Base-by-base conservation (phyloP, 2,113 vertebrate genomes). In the Myiagra hebetior region DNA sequence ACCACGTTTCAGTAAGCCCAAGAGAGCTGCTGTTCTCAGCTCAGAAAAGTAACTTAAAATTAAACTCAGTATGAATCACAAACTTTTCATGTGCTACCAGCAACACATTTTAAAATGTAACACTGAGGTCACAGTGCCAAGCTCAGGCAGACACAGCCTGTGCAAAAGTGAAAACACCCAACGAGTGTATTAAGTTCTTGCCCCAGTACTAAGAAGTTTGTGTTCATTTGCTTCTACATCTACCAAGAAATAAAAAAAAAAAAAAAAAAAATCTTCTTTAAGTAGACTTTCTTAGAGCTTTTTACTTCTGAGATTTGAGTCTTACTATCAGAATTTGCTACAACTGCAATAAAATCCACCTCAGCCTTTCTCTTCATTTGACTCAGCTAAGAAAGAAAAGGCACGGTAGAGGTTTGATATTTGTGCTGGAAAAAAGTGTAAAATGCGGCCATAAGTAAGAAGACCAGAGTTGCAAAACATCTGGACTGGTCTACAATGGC, bases 141-240 rank as follows among this genome's bases (percentile, higher is more conserved):
- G 7, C 15, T 33, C 35, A 23, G 16, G 18, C n/a, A 68, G 27
- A 65, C 11, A 10, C 4, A 4, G 11, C 44, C 33, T 2, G 2
- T 21, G 78, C 64, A 83, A 20, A 83, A 84, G n/a, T n/a, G 72
- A 64, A 63, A 92, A 91, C 9, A 35, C 10, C 28, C 7, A 16
- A 30, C 0, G 3, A 52, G 19, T 0, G 2, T 4, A 22, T 0
- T 0, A 20, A 33, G 31, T 62, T 49, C 72, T 35, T 13, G 50
- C 24, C 30, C 13, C 24, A 53, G n/a, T 12, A 60, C 13, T 56
- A 31, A 47, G 55, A 9, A 44, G 33, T n/a, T 62, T 18, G 27
- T 20, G 28, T 17, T 57, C 6, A 33, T 49, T 68, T 52, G n/a
- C 33, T 88, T 56, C 46, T 42, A 35, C 7, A 42, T 35, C 30